Evolutionary conservation across 2,888 invertebrate genomes (phyloP).

Genomic region (Anoncus sp.): DNA sequence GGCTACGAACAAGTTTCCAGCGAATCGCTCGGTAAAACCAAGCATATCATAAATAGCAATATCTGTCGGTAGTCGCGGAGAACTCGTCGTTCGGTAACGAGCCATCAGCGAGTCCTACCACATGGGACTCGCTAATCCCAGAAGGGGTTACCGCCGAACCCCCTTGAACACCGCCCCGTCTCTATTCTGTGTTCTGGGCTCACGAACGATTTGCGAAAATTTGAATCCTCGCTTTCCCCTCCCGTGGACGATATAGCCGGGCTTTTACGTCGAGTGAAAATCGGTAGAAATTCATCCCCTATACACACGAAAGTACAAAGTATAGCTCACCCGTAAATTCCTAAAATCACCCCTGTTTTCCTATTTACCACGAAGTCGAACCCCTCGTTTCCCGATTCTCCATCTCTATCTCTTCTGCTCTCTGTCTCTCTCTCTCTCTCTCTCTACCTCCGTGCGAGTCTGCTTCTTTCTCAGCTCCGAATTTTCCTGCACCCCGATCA

Average conservation of each 20-base stretch:
- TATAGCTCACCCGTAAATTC: constrained; percentile 48
- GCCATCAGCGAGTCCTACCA: constrained; percentile 80
- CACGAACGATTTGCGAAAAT: constrained; percentile 79
- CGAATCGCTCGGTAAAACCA: constrained; percentile 66
- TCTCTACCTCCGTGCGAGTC: constrained; percentile 41
- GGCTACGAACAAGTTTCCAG: constrained; percentile 45
- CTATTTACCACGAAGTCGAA: constrained; percentile 57
- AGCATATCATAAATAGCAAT: constrained; percentile 80
- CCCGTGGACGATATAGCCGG: constrained; percentile 7
- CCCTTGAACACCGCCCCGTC: constrained; percentile 33
- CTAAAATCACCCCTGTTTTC: constrained; percentile 56
- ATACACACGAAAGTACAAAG: constrained; percentile 10
- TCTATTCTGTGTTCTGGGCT: constrained; percentile 34
- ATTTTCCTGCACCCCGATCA: constrained; percentile 53
- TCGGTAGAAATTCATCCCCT: constrained; percentile 36
- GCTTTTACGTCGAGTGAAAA: constrained; percentile 54
- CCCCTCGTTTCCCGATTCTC: constrained; percentile 46
- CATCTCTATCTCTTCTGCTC: constrained; percentile 38
- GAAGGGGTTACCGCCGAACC: constrained; percentile 74
- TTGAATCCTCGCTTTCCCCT: constrained; percentile 71
- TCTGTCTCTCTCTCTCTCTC: no score
- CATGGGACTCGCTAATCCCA: constrained; percentile 81
- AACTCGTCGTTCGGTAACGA: constrained; percentile 79
- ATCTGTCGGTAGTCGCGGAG: constrained; percentile 81
- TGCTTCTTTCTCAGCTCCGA: constrained; percentile 50